A percentile compares a stretch with the other conserved stretches of the same genome.
These are phyloP conservation scores for Notechis scutatus DNA, from an alignment of 2,113 vertebrate species.

Conservation along the genomic window DNA sequence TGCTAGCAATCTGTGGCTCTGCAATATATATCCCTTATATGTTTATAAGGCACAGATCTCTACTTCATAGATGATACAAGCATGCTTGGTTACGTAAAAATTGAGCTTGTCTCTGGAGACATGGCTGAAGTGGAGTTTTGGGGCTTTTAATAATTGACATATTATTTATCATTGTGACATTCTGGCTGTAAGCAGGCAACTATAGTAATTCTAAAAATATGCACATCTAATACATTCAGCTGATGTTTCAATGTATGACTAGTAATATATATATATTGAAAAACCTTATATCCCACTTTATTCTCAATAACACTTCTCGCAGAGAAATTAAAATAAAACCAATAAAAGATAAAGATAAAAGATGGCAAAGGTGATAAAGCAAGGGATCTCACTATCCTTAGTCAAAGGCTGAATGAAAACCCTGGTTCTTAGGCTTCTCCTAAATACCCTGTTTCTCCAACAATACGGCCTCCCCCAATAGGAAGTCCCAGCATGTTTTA, in stretches of 20 bases:
- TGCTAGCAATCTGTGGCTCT: not conserved
- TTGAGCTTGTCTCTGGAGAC: not conserved
- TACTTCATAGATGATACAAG: not conserved
- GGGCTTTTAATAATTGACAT: not conserved
- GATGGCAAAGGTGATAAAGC: not conserved
- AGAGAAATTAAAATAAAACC: not conserved
- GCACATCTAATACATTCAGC: not conserved
- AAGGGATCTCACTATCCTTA: not conserved
- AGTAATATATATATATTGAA: not conserved
- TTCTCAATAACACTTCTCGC: not conserved
- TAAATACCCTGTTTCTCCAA: too few species aligned
- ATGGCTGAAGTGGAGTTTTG: not conserved
- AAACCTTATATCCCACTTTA: not conserved
- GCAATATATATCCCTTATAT: too few species aligned
- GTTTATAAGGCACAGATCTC: not conserved
- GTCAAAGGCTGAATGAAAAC: not conserved
- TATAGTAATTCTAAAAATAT: not conserved
- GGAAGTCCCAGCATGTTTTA: too few species aligned
- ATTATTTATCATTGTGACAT: not conserved
- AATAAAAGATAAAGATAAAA: not conserved
- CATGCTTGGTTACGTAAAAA: not conserved
- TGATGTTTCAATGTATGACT: not conserved
- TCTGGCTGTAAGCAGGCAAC: not conserved
- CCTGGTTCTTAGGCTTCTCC: not conserved
- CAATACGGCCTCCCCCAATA: too few species aligned